A percentile compares a stretch with the other conserved stretches of the same genome.
phyloP scores from a whole-genome alignment of 2,888 invertebrate genomes.

The Leucoptera coffeella region DNA sequence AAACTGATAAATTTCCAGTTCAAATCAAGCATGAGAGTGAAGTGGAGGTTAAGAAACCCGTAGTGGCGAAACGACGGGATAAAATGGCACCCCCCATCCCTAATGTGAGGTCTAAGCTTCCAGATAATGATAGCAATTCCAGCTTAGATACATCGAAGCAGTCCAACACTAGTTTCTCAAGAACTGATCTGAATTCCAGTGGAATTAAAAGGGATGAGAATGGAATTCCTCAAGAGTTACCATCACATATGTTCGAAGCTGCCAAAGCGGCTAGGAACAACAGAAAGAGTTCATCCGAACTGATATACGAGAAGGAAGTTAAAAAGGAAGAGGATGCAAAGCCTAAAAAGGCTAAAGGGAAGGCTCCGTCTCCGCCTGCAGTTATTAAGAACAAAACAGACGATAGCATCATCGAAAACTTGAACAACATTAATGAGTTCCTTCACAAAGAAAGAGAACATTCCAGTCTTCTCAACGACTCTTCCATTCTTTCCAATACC shows the following conservation, averaged over 20 bases:
- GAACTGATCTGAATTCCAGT: constrained; percentile 48
- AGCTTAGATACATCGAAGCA: constrained; percentile 22
- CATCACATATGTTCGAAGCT: constrained; percentile 65
- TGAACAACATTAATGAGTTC: constrained; percentile 32
- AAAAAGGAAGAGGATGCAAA: constrained; percentile 6
- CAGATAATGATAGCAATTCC: constrained; percentile 20
- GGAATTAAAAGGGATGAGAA: constrained; percentile 55
- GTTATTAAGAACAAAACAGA: constrained; percentile 33
- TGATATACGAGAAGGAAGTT: constrained; percentile 20
- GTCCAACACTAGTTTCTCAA: constrained; percentile 26
- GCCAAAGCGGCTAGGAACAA: constrained; percentile 65
- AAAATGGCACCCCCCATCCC: constrained; percentile 45
- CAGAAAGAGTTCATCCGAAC: constrained; percentile 48
- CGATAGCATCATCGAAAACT: constrained; percentile 37
- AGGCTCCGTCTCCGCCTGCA: constrained; percentile 66
- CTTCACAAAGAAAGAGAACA: constrained; percentile 34
- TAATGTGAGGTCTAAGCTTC: constrained; percentile 30
- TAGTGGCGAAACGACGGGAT: constrained; percentile 47
- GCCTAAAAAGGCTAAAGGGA: constrained; percentile 57
- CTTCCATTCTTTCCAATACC: constrained; percentile 9
- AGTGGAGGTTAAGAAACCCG: constrained; percentile 35
- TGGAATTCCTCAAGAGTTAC: constrained; percentile 64
- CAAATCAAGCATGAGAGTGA: constrained; percentile 50
- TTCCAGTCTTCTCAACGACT: constrained; percentile 27
- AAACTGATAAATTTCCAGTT: constrained; percentile 23